phyloP scores from a whole-genome alignment of 2,797 vertebrate species.

The Cirrhinus mrigala region DNA sequence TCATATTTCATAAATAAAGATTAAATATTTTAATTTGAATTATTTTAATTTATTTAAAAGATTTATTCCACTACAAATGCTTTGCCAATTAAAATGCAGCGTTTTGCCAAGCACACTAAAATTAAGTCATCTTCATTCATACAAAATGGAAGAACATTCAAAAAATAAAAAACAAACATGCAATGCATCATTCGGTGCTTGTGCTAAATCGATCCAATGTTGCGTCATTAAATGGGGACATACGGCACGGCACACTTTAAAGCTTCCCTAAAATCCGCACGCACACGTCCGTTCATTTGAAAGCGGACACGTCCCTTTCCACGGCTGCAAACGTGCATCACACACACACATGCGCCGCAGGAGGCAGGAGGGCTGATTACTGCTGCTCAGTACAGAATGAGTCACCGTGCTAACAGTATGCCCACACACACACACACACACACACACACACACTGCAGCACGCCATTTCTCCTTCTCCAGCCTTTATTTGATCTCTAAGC shows the following conservation, averaged over 20 bases:
- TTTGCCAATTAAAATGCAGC: background rate
- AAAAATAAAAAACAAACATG: background rate
- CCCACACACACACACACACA: conserved; percentile 80
- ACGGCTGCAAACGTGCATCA: conserved; percentile 4
- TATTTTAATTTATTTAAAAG: background rate
- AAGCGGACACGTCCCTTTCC: conserved; percentile 1
- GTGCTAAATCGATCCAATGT: background rate
- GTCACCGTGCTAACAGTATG: conserved; percentile 79
- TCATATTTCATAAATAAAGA: background rate
- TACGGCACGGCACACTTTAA: background rate
- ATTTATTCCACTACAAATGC: background rate
- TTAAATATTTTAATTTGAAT: background rate
- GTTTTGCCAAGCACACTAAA: background rate
- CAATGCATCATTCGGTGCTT: conserved; percentile 3
- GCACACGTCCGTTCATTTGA: conserved; percentile 1
- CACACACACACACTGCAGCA: conserved; percentile 75
- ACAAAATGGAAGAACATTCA: background rate
- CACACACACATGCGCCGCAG: conserved; percentile 58
- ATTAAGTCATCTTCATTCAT: background rate
- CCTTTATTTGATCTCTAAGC: conserved; percentile 11
- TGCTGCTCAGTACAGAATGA: conserved; percentile 75
- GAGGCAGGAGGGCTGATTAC: conserved; percentile 67
- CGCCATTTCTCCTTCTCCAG: conserved; percentile 49
- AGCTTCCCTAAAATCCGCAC: background rate
- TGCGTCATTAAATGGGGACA: background rate